Conservation (phyloP, 2,113 vertebrate genomes). For the Nesogale talazaci region DNA sequence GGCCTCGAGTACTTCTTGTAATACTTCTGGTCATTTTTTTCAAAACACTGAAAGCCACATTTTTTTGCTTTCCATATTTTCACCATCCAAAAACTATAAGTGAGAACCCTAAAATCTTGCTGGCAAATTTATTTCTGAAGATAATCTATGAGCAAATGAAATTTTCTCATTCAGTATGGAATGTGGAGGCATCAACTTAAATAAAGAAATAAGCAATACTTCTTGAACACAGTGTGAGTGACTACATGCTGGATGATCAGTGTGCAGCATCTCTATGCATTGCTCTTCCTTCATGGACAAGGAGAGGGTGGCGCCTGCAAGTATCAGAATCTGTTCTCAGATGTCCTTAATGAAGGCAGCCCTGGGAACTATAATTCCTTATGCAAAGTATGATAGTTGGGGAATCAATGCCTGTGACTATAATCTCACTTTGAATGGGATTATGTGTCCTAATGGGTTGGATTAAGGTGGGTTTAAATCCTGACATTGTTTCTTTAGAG, state of each 20-base stretch:
- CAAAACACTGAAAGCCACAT: neutral
- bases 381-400: no score
- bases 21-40: neutral
- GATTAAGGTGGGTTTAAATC: no score
- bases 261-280: neutral
- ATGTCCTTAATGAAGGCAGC: no score
- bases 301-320: neutral
- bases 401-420: no score
- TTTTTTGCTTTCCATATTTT: neutral
- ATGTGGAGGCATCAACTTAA: neutral
- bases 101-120: neutral
- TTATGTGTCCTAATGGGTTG: no score
- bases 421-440: no score
- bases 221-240: neutral
- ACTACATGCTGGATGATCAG: neutral
- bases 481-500: no score
- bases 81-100: neutral
- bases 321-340: neutral
- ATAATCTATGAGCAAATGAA: neutral
- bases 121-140: neutral
- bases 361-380: no score
- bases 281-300: neutral
- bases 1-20: neutral
- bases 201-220: fast-evolving
- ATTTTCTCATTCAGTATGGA: neutral